These are phyloP conservation scores for Caenorhabditis drosophilae DNA, from an alignment of 2,888 invertebrate genomes.

Conservation along the genomic window DNA sequence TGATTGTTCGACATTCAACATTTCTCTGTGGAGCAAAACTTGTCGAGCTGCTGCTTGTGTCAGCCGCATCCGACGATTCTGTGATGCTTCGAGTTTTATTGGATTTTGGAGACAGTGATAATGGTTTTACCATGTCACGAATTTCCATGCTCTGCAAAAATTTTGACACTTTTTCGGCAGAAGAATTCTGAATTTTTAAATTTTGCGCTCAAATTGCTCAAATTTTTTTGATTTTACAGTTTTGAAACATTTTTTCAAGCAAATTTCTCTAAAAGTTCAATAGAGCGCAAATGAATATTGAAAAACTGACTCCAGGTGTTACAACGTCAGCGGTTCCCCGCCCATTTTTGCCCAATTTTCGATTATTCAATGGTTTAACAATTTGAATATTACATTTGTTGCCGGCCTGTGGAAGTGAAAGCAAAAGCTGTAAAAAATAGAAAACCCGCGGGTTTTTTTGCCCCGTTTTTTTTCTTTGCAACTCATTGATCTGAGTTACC, in stretches of 20 bases:
- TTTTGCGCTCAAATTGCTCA: too few relatives aligned
- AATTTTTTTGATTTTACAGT: too few relatives aligned
- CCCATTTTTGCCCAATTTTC: too few relatives aligned
- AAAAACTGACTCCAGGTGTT: slow-evolving; percentile 19
- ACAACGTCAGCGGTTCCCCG: slow-evolving; percentile 25
- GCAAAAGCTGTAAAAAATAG: slow-evolving; percentile 13
- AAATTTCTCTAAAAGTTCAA: too few relatives aligned
- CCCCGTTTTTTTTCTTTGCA: too few relatives aligned
- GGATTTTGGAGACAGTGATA: slow-evolving; percentile 15
- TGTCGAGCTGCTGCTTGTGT: slow-evolving; percentile 1
- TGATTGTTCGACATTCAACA: slow-evolving; percentile 5
- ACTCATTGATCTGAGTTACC: neutral
- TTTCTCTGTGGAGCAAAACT: neutral
- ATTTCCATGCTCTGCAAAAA: slow-evolving; percentile 15
- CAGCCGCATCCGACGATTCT: neutral
- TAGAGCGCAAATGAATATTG: too few relatives aligned
- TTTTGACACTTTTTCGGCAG: neutral
- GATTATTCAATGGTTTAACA: neutral
- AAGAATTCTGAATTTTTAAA: neutral
- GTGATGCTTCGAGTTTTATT: neutral
- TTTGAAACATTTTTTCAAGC: too few relatives aligned
- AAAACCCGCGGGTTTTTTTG: neutral
- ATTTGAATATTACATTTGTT: slow-evolving; percentile 18
- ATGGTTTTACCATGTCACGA: slow-evolving; percentile 14
- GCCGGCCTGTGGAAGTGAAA: slow-evolving; percentile 13